Base-by-base conservation (phyloP, 2,888 invertebrate species). In the Acleris holmiana region DNA sequence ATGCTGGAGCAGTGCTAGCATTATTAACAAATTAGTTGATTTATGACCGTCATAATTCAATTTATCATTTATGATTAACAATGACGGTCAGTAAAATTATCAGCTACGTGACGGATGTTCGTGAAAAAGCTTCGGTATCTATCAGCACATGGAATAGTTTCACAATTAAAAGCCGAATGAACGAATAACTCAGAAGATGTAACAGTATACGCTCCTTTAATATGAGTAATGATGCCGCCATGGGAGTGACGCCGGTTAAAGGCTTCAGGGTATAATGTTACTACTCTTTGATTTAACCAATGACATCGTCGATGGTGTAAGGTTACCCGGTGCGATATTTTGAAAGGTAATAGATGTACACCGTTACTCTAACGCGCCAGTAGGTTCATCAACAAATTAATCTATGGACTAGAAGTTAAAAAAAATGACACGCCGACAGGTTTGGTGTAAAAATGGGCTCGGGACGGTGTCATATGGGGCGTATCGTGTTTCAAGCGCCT, bases 221-320 rank as follows among this genome's bases (percentile, higher is more conserved):
- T 82, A 73, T 78, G 76, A 82, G 69, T 79, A 81, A 80, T 80
- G 76, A 76, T 76, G 78, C 82, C 84, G 78, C 77, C 73, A 69
- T 68, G 68, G 72, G 70, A 74, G 72, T 72, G 76, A 76, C 73
- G 78, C 75, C 78, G 76, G 73, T 74, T 78, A 79, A 78, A 78
- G 74, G 69, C 72, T 71, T 67, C 64, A 59, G 71, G 77, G 78
- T 86, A 88, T 91, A 82, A 78, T 79, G 79, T 91, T 89, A 72
- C 74, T 73, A 76, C 75, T 85, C 76, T 83, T 85, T 75, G 76
- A 82, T 80, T 84, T 80, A 83, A 87, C 88, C 85, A 89, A 85
- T 89, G 89, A 88, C 90, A 89, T 84, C 82, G 82, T 61, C 80
- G 73, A 78, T 77, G 83, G 79, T 88, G 86, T 88, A 86, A 82